Base-by-base conservation (phyloP, 2,888 invertebrate genomes). In the Dasysyrphus tricinctus region DNA sequence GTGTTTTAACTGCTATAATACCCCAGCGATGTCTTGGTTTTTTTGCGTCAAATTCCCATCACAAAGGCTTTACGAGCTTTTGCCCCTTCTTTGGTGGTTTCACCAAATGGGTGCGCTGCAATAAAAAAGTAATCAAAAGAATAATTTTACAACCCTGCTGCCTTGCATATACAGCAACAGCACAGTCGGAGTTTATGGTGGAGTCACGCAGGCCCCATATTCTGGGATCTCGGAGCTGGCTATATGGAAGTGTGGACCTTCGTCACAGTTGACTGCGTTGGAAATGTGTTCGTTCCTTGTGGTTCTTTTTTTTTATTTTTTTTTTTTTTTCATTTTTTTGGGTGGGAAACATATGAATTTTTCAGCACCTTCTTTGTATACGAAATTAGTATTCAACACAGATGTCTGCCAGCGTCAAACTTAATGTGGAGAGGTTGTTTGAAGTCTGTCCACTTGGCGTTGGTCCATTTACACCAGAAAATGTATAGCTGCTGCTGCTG, bases 61-160 rank as follows among this genome's bases (percentile, higher is more conserved):
- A 70, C 54, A 75, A 37, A 65, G 82, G 75, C 57, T 82, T 86
- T 82, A 79, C 59, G 82, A 86, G 82, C 86, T 86, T 79, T 82
- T 75, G 74, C 65, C 63, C 57, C 81, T 59, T 34, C 47, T 57
- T 34, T 16, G 44, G 24, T 16, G 44, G 24, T 51, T 73, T 32
- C 76, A 16, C 49, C 67, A 42, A 81, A 77, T 77, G 73, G 67
- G 51, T 54, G 56, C 24, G 51, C 51, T 63, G 74, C 54, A 72
- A 86, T 79, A 86, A 82, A 86, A 86, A 82, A 75, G 82, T 86
- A 86, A 86, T 86, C 86, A 82, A 82, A 86, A 72, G 82, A 72
- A 82, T 75, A 75, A 59, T 79, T 80, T 82, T 75, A 86, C 75
- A 76, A 78, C 70, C 78, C 74, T 59, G 54, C 56, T 69, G 61